phyloP scores from a whole-genome alignment of 2,113 vertebrate species.

The Excalfactoria chinensis region DNA sequence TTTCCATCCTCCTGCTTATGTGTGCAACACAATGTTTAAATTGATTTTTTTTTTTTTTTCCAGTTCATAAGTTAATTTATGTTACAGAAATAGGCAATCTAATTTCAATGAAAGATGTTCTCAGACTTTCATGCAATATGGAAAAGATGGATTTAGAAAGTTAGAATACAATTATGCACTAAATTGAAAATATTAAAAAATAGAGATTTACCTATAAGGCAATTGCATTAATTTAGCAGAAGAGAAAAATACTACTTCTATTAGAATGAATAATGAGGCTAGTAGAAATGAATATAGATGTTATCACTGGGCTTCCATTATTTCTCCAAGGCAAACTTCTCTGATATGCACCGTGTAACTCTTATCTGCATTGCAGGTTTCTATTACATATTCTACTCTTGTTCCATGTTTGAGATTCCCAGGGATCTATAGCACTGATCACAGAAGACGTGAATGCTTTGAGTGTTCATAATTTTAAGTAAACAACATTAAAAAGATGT shows the following conservation, averaged over 20 bases:
- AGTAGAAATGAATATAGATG: neutral
- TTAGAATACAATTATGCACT: neutral
- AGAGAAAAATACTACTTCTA: neutral
- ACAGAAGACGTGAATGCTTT: neutral
- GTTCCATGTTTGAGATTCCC: neutral
- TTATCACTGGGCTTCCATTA: neutral
- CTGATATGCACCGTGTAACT: fast-evolving
- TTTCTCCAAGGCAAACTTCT: neutral
- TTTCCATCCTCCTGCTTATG: neutral
- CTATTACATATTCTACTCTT: neutral
- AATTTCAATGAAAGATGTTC: neutral
- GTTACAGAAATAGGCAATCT: neutral
- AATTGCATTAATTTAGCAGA: neutral
- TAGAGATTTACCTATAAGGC: neutral
- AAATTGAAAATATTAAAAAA: neutral
- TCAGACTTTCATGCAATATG: neutral
- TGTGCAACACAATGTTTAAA: neutral
- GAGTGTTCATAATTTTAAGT: neutral
- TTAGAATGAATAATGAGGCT: neutral
- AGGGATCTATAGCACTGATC: neutral
- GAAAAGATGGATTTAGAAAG: neutral
- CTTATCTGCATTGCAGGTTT: neutral
- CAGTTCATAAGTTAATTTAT: neutral
- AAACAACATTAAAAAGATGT: neutral
- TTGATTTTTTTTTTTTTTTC: too few relatives aligned